Conservation (phyloP, 2,113 vertebrate species). For the Chrysochloris asiatica region DNA sequence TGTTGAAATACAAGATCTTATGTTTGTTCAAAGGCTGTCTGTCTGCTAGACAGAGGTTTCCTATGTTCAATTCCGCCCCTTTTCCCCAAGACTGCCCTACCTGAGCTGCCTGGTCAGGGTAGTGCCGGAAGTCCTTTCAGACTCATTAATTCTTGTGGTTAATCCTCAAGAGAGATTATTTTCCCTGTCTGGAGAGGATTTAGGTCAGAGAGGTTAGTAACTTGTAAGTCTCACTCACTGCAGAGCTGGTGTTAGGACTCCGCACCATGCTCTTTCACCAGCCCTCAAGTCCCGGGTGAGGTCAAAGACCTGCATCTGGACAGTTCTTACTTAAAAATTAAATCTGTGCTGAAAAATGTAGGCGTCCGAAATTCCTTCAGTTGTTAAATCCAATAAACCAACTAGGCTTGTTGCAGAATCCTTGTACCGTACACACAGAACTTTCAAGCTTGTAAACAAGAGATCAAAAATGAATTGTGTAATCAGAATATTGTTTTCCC, state of each 20-base stretch:
- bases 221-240: neutral
- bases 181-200: neutral
- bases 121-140: neutral
- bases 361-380: neutral
- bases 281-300: neutral
- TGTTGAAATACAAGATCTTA: too few species aligned
- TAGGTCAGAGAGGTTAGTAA: neutral
- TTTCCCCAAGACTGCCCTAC: too few species aligned
- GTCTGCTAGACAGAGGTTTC: too few species aligned
- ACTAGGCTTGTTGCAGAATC: neutral
- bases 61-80: too few species aligned
- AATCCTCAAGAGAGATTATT: neutral
- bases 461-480: neutral
- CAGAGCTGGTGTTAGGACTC: neutral
- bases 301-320: neutral
- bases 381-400: neutral
- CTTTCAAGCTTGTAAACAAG: neutral
- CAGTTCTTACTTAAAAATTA: neutral
- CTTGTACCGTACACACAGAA: neutral
- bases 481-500: conserved; percentile 1
- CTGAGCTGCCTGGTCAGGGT: too few species aligned
- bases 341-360: neutral
- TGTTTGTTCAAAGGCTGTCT: too few species aligned
- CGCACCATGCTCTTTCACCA: neutral
- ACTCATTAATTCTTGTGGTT: neutral